Evolutionary conservation across 2,797 vertebrate species (phyloP).

Genomic region (Artibeus lituratus): DNA sequence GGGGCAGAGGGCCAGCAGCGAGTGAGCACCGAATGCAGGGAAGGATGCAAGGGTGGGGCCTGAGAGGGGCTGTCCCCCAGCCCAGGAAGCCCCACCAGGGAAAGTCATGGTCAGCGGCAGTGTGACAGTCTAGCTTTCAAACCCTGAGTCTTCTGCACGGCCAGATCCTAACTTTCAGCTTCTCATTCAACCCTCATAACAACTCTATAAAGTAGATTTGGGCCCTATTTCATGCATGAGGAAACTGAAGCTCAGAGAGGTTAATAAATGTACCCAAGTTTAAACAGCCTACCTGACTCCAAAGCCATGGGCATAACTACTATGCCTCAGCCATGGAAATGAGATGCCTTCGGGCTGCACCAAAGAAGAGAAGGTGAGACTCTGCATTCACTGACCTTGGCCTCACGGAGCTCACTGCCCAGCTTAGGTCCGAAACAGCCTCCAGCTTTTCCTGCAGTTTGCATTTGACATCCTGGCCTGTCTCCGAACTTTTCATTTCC

Average conservation of each 20-base stretch:
- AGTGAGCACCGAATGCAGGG: neutral
- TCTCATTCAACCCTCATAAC: neutral
- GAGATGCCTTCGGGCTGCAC: neutral
- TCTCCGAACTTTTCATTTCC: neutral
- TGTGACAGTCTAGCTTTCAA: neutral
- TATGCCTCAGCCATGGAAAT: neutral
- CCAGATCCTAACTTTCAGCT: neutral
- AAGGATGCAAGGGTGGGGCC: neutral
- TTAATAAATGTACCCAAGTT: neutral
- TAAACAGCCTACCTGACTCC: neutral
- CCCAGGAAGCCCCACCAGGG: neutral
- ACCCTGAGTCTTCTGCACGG: neutral
- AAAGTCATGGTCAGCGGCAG: neutral
- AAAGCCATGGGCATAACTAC: neutral
- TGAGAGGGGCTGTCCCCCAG: neutral
- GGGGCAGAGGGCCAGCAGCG: neutral
- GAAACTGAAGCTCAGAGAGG: neutral
- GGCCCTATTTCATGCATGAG: neutral
- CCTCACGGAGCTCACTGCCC: neutral
- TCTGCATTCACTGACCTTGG: no score
- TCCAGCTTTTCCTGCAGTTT: neutral
- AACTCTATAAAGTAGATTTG: neutral
- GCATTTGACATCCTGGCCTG: neutral
- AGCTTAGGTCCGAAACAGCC: neutral
- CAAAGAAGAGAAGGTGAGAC: neutral